phyloP scores from a whole-genome alignment of 2,888 invertebrate species.

The Flexamia atlantica region DNA sequence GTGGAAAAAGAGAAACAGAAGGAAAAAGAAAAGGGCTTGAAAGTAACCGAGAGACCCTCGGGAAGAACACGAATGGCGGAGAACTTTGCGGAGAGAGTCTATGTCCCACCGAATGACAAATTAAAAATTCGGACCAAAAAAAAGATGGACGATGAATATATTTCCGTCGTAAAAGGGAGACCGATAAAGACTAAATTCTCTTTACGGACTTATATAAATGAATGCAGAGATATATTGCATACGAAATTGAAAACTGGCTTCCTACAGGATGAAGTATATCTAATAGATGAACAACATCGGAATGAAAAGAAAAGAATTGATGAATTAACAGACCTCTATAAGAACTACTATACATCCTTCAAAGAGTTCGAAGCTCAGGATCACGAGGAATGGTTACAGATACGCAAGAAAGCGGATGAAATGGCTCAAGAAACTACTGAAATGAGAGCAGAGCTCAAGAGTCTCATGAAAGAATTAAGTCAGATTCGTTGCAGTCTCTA shows the following conservation, averaged over 20 bases:
- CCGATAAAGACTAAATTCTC: constrained; percentile 60
- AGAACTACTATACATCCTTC: constrained; percentile 55
- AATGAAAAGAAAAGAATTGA: constrained; percentile 55
- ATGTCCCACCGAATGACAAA: constrained; percentile 50
- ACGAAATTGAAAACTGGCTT: constrained; percentile 60
- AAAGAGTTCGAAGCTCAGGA: constrained; percentile 61
- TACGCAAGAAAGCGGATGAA: constrained; percentile 42
- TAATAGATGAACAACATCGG: constrained; percentile 58
- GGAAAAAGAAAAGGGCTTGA: constrained; percentile 33
- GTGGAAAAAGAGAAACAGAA: constrained; percentile 9
- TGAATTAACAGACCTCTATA: constrained; percentile 36
- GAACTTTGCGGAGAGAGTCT: constrained; percentile 50
- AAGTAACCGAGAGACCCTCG: constrained; percentile 23
- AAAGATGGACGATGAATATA: constrained; percentile 56
- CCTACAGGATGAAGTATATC: constrained; percentile 61
- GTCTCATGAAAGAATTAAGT: constrained; percentile 55
- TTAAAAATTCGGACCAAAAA: not conserved
- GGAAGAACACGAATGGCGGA: constrained; percentile 36
- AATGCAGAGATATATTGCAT: constrained; percentile 49
- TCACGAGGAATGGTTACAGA: constrained; percentile 54
- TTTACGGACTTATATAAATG: constrained; percentile 55
- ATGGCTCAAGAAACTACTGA: constrained; percentile 56
- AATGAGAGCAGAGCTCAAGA: constrained; percentile 56
- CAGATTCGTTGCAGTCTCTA: constrained; percentile 59
- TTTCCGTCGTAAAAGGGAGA: constrained; percentile 57